Base-by-base conservation (phyloP, 2,888 invertebrate genomes). In the Lordiphosa fenestrarum region DNA sequence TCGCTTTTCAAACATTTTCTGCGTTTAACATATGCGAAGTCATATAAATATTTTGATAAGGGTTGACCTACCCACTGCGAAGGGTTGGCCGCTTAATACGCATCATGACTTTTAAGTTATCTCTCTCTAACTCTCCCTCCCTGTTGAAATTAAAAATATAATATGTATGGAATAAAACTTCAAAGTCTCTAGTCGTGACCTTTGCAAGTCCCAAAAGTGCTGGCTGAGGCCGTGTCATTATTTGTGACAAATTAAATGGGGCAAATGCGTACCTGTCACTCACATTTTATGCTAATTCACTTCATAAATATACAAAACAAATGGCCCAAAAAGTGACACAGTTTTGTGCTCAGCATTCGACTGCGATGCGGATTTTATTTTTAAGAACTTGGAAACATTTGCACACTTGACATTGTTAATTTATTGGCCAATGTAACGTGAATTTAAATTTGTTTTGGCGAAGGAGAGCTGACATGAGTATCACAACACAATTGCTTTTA, bases 31-130 rank as follows among this genome's bases (percentile, higher is more conserved):
- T 76, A 83, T 83, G 85, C 66, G 69, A 76, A 84, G 70, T 74
- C 81, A 76, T 78, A 81, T 78, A 75, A 78, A 84, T 81, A 76
- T 84, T 86, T 86, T 86, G 86, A 86, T 86, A 85, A 84, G 81
- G 84, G 86, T 86, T 73, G 66, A 7, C 25, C 25, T 7, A 25
- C 56, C 61, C 66, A 71, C 55, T 42, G 54, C 53, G 39, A 71
- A 66, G 71, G 71, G 75, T 75, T 69, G 69, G 40, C 44, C 60
- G 66, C 59, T 74, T 74, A 74, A 77, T 74, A 74, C 70, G 71
- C 80, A 82, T 84, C 76, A 84, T 82, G 86, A 86, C 84, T 84
- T 84, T 85, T 86, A 78, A 84, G 85, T 84, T 84, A 77, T 82
- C 72, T 80, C 56, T 47, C 53, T 58, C 49, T 13, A 15, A 25